These are phyloP conservation scores for Gobio occitaniae DNA, from an alignment of 2,797 vertebrate species.

Conservation along the genomic window DNA sequence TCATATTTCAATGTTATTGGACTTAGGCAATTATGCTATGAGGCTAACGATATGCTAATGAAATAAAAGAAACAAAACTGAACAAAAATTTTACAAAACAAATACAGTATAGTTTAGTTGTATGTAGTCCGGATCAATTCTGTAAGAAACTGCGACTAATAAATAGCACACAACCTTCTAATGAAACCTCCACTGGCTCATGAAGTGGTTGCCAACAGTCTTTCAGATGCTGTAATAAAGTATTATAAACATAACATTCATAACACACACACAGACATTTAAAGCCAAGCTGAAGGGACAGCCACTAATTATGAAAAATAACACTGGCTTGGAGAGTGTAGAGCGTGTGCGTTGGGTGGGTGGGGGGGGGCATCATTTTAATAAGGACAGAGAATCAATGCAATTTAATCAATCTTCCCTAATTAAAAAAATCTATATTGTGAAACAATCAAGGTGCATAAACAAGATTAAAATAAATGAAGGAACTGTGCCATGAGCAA, in stretches of 20 bases:
- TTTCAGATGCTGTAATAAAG: slow-evolving; percentile 68
- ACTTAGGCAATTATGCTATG: too few relatives aligned
- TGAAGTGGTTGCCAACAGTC: slow-evolving; percentile 61
- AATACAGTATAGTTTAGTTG: neutral
- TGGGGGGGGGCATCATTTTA: slow-evolving; percentile 68
- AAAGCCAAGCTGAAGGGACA: slow-evolving; percentile 46
- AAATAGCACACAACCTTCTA: neutral
- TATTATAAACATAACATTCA: slow-evolving; percentile 57
- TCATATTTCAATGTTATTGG: too few relatives aligned
- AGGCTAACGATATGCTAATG: too few relatives aligned
- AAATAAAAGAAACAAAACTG: neutral
- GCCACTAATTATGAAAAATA: slow-evolving; percentile 80
- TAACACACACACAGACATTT: slow-evolving; percentile 32
- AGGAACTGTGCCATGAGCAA: slow-evolving; percentile 68
- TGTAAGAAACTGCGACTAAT: slow-evolving; percentile 5
- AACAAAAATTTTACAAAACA: neutral
- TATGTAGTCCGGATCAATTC: neutral
- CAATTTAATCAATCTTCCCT: slow-evolving; percentile 78
- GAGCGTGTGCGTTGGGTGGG: neutral
- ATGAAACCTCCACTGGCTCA: slow-evolving; percentile 54
- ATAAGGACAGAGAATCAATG: slow-evolving; percentile 79
- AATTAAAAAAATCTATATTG: slow-evolving; percentile 79
- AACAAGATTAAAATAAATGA: slow-evolving; percentile 83
- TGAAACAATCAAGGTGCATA: slow-evolving; percentile 79
- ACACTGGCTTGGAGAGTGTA: slow-evolving; percentile 47